Conservation (phyloP, 2,797 vertebrate genomes). For the Vireo griseus region DNA sequence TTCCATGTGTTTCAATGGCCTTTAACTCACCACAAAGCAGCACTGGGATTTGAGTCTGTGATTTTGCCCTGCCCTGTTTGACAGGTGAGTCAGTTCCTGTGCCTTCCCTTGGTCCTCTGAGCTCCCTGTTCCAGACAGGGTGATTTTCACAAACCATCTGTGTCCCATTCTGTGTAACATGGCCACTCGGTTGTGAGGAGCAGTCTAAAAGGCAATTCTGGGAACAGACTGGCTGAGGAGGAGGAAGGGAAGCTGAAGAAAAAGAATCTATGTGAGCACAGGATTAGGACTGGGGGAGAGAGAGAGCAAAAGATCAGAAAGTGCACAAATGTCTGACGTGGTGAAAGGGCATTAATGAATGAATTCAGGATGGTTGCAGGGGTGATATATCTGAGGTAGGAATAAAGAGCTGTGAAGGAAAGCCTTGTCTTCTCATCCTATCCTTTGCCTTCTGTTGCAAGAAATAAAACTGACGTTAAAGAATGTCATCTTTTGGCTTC, state of each 20-base stretch:
- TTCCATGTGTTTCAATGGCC: no score
- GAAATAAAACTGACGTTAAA: background rate
- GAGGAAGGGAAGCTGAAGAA: background rate
- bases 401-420: background rate
- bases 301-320: background rate
- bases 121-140: background rate
- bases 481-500: background rate
- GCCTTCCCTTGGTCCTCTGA: background rate
- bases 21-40: background rate
- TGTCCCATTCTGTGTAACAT: background rate
- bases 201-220: background rate
- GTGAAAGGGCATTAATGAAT: background rate
- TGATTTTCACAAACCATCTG: background rate
- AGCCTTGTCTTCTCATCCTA: background rate
- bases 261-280: background rate
- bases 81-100: background rate
- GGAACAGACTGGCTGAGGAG: background rate
- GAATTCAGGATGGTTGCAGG: background rate
- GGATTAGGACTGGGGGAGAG: rapidly evolving
- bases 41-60: background rate
- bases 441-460: background rate
- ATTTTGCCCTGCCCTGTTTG: background rate
- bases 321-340: background rate
- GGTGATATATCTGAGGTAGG: background rate
- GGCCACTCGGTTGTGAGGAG: background rate